Evolutionary conservation across 2,797 vertebrate genomes (phyloP).

Genomic region (Alectoris magna): DNA sequence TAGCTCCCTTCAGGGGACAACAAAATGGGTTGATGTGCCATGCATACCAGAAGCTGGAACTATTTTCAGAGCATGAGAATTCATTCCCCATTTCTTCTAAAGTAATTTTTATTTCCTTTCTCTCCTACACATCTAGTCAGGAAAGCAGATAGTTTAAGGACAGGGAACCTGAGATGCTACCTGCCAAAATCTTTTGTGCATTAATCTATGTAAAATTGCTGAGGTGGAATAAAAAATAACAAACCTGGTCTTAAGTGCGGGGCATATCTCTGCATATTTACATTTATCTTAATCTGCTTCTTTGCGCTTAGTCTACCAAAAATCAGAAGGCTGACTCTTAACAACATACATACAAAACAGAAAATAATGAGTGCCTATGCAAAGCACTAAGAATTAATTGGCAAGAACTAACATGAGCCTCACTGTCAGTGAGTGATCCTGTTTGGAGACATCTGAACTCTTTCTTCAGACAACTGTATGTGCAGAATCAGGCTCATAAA

Average conservation of each 20-base stretch:
- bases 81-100: neutral
- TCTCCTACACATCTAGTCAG: neutral
- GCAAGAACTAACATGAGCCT: neutral
- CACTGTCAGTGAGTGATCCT: neutral
- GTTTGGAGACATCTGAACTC: neutral
- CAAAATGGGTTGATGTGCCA: neutral
- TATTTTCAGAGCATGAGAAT: neutral
- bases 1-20: conserved; percentile 36
- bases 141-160: neutral
- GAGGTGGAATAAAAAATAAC: neutral
- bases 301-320: neutral
- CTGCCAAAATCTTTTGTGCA: neutral
- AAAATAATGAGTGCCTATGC: accelerated
- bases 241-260: neutral
- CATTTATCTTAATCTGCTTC: neutral
- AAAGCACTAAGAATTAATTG: neutral
- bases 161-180: neutral
- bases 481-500: neutral
- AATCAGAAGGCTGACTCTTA: neutral
- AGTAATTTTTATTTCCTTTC: neutral
- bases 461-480: neutral
- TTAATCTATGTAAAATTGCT: neutral
- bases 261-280: neutral
- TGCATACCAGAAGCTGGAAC: neutral
- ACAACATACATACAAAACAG: neutral